Conservation (phyloP, 2,113 vertebrate genomes). For the Bothrops jararaca region DNA sequence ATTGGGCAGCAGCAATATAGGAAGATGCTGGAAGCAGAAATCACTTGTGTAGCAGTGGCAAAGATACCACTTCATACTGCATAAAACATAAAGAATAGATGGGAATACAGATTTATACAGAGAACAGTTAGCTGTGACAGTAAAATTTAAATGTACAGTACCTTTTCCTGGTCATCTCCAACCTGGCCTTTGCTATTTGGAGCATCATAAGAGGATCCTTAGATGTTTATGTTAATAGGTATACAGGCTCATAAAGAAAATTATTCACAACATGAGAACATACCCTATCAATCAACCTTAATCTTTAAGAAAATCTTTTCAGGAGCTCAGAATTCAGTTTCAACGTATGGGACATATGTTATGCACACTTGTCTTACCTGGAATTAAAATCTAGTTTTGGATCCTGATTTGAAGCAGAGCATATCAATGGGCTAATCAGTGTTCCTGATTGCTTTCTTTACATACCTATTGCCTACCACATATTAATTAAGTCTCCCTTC, state of each 20-base stretch:
- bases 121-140: background rate
- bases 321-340: background rate
- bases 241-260: background rate
- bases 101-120: background rate
- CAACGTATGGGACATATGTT: background rate
- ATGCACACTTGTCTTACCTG: background rate
- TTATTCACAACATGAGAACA: background rate
- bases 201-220: background rate
- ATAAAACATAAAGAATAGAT: background rate
- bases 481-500: conserved; percentile 18
- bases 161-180: background rate
- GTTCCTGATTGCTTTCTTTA: conserved; percentile 11
- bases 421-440: conserved; percentile 17
- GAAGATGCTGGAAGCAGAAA: background rate
- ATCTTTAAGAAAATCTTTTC: too few relatives aligned
- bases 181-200: background rate
- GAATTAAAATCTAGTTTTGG: background rate
- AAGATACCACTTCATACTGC: background rate
- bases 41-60: background rate
- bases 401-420: background rate
- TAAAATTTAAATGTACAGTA: background rate
- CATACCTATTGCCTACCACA: background rate
- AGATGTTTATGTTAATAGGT: background rate
- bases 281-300: background rate
- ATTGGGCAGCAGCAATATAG: background rate